Conservation (phyloP, 2,888 invertebrate genomes). For the Chrysina gloriosa region DNA sequence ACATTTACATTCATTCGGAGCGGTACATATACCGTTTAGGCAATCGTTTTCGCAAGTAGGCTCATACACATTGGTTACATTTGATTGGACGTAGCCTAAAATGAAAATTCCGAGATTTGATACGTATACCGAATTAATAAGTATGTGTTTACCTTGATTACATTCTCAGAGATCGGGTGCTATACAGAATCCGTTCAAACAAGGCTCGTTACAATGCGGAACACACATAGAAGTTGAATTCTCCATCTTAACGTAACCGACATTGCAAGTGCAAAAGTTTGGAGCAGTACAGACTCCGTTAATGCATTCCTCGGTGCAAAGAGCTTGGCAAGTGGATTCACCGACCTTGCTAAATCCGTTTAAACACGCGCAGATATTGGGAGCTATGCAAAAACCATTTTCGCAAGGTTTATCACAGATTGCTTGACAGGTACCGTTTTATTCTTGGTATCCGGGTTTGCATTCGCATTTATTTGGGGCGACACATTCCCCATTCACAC, state of each 20-base stretch:
- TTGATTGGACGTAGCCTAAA: conserved; percentile 47
- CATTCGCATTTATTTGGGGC: conserved; percentile 54
- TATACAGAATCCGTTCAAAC: no score
- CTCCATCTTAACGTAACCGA: no score
- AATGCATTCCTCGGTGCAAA: conserved; percentile 59
- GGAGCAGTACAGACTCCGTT: conserved; percentile 65
- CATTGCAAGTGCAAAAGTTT: no score
- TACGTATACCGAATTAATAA: no score
- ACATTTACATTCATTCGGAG: conserved; percentile 54
- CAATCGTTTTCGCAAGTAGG: conserved; percentile 48
- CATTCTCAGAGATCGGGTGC: no score
- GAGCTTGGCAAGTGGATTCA: not conserved
- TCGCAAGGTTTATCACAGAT: conserved; percentile 64
- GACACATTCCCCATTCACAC: conserved; percentile 51
- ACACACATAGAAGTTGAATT: no score
- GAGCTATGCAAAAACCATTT: conserved; percentile 60
- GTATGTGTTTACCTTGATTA: no score
- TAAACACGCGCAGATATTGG: conserved; percentile 53
- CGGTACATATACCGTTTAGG: conserved; percentile 65
- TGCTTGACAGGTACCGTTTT: conserved; percentile 56
- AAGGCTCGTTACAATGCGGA: no score
- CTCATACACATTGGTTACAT: not conserved
- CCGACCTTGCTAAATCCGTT: conserved; percentile 54
- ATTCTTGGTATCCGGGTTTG: conserved; percentile 26
- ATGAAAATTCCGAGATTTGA: conserved; percentile 61